Evolutionary conservation across 2,797 vertebrate species (phyloP), one percentile per base, ranked within the genome.

Genomic region (Karalla daura): DNA sequence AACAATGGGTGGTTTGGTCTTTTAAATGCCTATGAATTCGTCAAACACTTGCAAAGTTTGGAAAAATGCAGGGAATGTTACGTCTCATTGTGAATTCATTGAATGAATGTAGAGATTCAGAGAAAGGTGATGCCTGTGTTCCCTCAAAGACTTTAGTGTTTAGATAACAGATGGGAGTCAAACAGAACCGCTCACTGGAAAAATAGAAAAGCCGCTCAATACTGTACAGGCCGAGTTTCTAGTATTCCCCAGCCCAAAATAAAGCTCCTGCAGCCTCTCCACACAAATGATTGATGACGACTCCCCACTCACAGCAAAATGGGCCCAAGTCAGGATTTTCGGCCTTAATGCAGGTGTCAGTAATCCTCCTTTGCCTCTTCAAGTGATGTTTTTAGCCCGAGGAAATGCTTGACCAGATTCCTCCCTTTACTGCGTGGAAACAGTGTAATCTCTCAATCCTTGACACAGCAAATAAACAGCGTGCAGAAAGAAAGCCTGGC

Each of bases 381-480:
- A 91, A 89, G 85, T 86, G 90, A 85, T 77, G 83, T 79, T 91
- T 90, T 89, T 88, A 85, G 92, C 93, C 93, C 0, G 87, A 85
- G 93, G 93, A 83, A 87, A 91, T 82, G 86, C 91, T 90, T 90
- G 90, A 91, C 89, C 92, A 93, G 91, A 92, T 90, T 91, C 91
- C 86, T 92, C 77, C 71, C 84, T 86, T 72, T 10, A 77, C 81
- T 76, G 87, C 90, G 78, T 88, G 84, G 88, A 90, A 92, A 91
- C 86, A 83, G 88, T 91, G 93, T 94, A 94, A 94, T 95, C 93
- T 95, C 94, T 95, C 93, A 94, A 91, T 93, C 86, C 91, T 90
- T 94, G 93, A 94, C 93, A 95, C 88, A 92, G 92, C 93, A 95
- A 94, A 95, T 93, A 95, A 95, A 95, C 93, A 94, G 79, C 63